These are phyloP conservation scores for Lottia gigantea DNA, from an alignment of 2,888 invertebrate species.

Conservation along the genomic window DNA sequence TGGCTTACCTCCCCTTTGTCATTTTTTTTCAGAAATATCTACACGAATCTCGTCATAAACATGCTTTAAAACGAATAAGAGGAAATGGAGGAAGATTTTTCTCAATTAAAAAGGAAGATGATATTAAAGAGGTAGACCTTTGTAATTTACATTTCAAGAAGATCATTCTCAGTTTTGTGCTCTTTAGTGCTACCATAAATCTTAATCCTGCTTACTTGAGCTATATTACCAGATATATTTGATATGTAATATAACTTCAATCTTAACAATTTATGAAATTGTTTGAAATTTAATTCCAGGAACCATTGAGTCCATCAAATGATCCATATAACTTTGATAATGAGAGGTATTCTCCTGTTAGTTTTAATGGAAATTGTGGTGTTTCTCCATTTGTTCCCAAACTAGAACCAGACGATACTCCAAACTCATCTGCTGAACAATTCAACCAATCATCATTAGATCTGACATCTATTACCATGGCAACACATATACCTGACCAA, in stretches of 20 bases:
- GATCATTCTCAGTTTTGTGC: too few relatives aligned
- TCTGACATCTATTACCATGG: slow-evolving; percentile 2
- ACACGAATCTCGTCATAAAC: slow-evolving; percentile 13
- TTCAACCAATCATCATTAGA: slow-evolving; percentile 11
- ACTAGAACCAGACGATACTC: neutral
- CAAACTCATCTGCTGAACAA: neutral
- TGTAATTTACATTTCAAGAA: neutral
- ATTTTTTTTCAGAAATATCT: slow-evolving; percentile 2
- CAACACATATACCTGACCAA: slow-evolving; percentile 7
- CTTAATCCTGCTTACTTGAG: too few relatives aligned
- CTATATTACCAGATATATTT: too few relatives aligned
- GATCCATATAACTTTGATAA: slow-evolving; percentile 1
- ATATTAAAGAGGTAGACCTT: neutral
- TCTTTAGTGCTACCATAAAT: too few relatives aligned
- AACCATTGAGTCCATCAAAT: slow-evolving; percentile 5
- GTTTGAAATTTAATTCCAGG: neutral
- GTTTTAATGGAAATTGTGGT: neutral
- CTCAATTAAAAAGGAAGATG: slow-evolving; percentile 9
- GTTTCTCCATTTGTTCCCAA: neutral
- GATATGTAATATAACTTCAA: too few relatives aligned
- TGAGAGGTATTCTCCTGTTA: neutral
- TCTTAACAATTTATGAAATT: too few relatives aligned
- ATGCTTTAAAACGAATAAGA: slow-evolving; percentile 7
- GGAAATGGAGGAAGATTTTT: slow-evolving; percentile 12
- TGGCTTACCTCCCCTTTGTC: neutral